These are phyloP conservation scores for Oryzias melastigma DNA, from an alignment of 2,113 vertebrate species.

Conservation along the genomic window DNA sequence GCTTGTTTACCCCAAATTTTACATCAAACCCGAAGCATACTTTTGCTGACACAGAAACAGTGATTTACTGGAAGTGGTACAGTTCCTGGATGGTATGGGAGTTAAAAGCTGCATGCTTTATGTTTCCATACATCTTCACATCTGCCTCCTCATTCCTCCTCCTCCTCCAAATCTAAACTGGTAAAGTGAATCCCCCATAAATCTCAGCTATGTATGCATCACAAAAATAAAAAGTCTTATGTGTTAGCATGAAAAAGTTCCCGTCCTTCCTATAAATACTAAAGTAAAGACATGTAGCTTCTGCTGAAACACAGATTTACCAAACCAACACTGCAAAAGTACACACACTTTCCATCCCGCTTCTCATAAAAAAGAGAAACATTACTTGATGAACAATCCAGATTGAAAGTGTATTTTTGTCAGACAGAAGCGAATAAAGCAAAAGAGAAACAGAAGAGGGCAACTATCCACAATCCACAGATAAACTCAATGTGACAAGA, in stretches of 20 bases:
- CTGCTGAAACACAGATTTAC: constrained; percentile 4
- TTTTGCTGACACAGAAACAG: constrained; percentile 21
- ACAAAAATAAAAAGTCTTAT: no score
- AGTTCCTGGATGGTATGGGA: constrained; percentile 33
- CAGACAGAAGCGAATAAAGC: constrained; percentile 15
- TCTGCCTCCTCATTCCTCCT: constrained; percentile 48
- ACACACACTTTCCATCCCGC: constrained; percentile 72
- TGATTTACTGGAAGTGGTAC: constrained; percentile 44
- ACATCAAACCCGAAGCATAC: constrained; percentile 24
- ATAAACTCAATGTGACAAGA: constrained; percentile 91
- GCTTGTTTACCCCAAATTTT: constrained; percentile 21
- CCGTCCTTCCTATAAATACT: no score
- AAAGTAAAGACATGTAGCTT: no score
- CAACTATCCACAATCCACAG: constrained; percentile 77
- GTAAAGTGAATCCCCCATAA: no score
- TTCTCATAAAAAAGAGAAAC: constrained; percentile 80
- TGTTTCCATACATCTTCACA: constrained; percentile 34
- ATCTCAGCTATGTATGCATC: no score
- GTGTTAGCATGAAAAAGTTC: no score
- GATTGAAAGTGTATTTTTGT: constrained; percentile 48
- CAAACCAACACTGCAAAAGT: constrained; percentile 37
- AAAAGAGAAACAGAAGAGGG: constrained; percentile 65
- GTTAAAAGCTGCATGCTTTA: constrained; percentile 45
- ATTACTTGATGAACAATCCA: constrained; percentile 77
- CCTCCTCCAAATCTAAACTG: constrained; percentile 16